These are phyloP conservation scores for Acleris literana DNA, from an alignment of 2,888 invertebrate genomes.

Conservation along the genomic window DNA sequence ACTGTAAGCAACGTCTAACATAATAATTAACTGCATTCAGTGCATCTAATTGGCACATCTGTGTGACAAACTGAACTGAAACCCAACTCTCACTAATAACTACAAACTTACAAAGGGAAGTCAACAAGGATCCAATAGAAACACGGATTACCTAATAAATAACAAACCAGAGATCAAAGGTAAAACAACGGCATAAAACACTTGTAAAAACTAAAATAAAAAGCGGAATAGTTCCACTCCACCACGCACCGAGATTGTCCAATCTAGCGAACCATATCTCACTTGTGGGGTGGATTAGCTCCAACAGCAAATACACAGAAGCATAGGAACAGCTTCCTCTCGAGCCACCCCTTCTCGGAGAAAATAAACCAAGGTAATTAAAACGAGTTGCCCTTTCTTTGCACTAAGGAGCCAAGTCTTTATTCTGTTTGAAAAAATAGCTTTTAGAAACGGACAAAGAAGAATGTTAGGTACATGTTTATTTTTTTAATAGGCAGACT, in stretches of 20 bases:
- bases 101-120: not conserved
- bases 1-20: not conserved
- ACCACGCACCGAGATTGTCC: conserved; percentile 49
- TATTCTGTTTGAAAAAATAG: conserved; percentile 22
- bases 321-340: conserved; percentile 49
- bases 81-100: not conserved
- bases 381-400: conserved; percentile 40
- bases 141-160: too few species aligned
- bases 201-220: not conserved
- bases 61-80: not conserved
- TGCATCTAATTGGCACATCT: not conserved
- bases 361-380: conserved; percentile 39
- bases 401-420: conserved; percentile 34
- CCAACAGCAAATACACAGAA: conserved; percentile 52
- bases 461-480: not conserved
- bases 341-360: conserved; percentile 30
- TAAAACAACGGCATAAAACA: not conserved
- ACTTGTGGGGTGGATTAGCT: conserved; percentile 56
- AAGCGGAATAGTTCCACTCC: conserved; percentile 19
- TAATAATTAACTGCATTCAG: not conserved
- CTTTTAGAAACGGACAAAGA: conserved; percentile 5
- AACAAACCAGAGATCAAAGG: not conserved
- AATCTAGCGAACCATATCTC: conserved; percentile 58
- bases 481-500: not conserved
- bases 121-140: too few species aligned